Percentiles rank a stretch among this genome's conserved stretches.
phyloP scores from a whole-genome alignment of 2,888 invertebrate species.

The Cephus pulcher region DNA sequence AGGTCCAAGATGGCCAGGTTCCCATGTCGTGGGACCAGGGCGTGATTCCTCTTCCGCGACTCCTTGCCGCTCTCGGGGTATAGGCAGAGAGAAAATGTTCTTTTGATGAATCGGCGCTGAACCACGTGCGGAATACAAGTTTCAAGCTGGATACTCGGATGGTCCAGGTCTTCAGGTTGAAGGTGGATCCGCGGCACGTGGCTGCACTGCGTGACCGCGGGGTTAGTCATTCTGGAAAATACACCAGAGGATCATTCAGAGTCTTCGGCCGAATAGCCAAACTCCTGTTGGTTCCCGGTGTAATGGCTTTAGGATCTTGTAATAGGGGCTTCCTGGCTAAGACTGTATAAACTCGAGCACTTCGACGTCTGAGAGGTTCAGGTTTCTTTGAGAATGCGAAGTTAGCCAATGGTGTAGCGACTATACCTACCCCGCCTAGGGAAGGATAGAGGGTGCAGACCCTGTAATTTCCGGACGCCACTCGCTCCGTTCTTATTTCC shows the following conservation, averaged over 20 bases:
- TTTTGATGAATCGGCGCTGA: conserved; percentile 50
- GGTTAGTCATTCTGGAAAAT: not conserved
- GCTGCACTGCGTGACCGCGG: not conserved
- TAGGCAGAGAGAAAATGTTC: conserved; percentile 25
- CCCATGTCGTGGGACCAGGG: conserved; percentile 16
- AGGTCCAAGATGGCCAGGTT: conserved; percentile 17
- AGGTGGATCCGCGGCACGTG: not conserved
- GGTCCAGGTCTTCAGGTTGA: not conserved
- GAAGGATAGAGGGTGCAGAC: conserved; percentile 39
- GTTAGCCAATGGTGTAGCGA: not conserved
- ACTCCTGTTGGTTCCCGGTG: not conserved
- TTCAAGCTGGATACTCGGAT: not conserved
- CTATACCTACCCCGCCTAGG: not conserved
- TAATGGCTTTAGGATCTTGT: not conserved
- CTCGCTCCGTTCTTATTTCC: conserved; percentile 63
- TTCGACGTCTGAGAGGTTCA: not conserved
- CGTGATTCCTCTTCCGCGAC: conserved; percentile 29
- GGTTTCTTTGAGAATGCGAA: not conserved
- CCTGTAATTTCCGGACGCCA: conserved; percentile 63
- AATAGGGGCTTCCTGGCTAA: not conserved
- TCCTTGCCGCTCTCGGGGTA: conserved; percentile 12
- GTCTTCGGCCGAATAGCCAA: not conserved
- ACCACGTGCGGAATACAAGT: conserved; percentile 46
- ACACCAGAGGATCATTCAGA: not conserved
- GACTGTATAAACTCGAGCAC: not conserved